phyloP scores from a whole-genome alignment of 1,140 invertebrate genomes.

The Philotrypesis tridentata region DNA sequence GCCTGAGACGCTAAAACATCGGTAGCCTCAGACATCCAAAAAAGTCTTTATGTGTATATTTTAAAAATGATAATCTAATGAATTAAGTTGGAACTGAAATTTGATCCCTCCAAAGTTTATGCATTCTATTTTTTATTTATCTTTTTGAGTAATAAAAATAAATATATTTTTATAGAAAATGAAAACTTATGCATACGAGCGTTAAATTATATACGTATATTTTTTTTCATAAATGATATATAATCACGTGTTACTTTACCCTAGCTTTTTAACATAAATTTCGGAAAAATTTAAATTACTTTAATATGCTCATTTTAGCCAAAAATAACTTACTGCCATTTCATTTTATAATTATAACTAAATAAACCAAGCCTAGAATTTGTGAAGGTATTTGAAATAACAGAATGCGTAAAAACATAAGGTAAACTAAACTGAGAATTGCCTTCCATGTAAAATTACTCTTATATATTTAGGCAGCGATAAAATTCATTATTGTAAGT shows the following conservation, averaged over 20 bases:
- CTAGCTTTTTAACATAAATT: background rate
- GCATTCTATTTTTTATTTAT: background rate
- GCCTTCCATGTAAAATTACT: constrained; percentile 59
- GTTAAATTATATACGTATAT: background rate
- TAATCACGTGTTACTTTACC: background rate
- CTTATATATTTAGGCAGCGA: constrained; percentile 41
- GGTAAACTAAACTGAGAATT: constrained; percentile 47
- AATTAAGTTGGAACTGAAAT: background rate
- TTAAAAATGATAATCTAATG: background rate
- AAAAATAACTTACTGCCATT: constrained; percentile 39
- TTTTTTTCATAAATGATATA: background rate
- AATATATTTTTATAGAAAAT: constrained; percentile 9
- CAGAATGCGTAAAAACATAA: background rate
- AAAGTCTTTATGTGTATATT: no score
- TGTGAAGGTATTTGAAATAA: constrained; percentile 3
- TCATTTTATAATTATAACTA: constrained; percentile 32
- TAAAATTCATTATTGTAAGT: constrained; percentile 42
- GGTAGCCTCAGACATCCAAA: no score
- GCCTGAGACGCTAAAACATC: no score
- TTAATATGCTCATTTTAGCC: background rate
- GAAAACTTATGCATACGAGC: background rate
- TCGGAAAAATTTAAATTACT: background rate
- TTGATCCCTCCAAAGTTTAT: background rate
- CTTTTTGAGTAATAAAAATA: background rate
- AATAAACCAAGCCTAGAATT: constrained; percentile 24